Percentiles rank a stretch among this genome's conserved stretches.
Conservation (phyloP, 2,797 vertebrate genomes). For the Phrynocephalus vlangalii region DNA sequence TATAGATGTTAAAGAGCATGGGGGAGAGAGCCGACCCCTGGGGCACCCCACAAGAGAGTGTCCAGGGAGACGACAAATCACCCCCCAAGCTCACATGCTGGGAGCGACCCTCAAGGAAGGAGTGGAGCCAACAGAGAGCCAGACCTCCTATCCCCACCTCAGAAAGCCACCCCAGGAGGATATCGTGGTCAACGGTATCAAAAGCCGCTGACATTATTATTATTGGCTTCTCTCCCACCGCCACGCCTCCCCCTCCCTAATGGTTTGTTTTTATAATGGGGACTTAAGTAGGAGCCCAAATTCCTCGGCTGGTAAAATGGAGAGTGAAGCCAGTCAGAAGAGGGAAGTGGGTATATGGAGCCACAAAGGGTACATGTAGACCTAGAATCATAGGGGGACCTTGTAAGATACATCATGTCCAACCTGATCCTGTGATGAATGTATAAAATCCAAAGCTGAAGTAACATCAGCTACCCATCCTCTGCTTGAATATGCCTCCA, state of each 20-base stretch:
- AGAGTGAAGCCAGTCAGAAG: slow-evolving; percentile 23
- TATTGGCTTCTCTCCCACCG: slow-evolving; percentile 58
- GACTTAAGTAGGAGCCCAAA: slow-evolving; percentile 69
- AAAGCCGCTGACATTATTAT: no score
- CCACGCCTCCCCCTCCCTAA: slow-evolving; percentile 28
- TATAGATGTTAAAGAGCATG: no score
- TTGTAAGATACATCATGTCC: not conserved
- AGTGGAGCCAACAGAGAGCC: no score
- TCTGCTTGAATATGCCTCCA: not conserved
- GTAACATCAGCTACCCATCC: not conserved
- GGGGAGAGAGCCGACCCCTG: no score
- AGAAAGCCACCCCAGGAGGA: no score
- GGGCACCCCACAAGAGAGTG: no score
- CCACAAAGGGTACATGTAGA: not conserved
- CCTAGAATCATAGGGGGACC: not conserved
- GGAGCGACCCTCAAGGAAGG: no score
- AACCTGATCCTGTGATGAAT: not conserved
- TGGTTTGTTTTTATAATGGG: slow-evolving; percentile 73
- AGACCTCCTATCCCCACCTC: no score
- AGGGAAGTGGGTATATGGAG: not conserved
- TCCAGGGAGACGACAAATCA: no score
- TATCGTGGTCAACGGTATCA: no score
- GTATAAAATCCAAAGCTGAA: not conserved
- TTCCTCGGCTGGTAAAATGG: slow-evolving; percentile 7
- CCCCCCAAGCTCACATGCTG: no score